Evolutionary conservation across 92 coral and sea anemone species (phyloP).

Genomic region (Hydrozoanthus gracilis): DNA sequence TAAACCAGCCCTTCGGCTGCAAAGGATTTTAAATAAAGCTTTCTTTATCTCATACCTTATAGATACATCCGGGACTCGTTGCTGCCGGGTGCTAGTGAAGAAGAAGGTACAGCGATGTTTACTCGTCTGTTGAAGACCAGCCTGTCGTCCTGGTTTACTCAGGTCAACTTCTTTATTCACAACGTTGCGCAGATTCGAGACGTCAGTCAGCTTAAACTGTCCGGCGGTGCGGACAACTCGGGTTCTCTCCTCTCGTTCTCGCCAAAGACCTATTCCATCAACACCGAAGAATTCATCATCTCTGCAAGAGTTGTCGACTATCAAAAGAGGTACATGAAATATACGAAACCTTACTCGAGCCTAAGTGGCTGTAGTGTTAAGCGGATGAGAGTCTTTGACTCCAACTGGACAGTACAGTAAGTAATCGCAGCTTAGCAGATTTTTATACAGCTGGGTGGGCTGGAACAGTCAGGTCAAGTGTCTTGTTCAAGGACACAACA

Average conservation of each 20-base stretch:
- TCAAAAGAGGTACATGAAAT: constrained; percentile 72
- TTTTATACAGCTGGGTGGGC: background rate
- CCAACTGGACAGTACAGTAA: background rate
- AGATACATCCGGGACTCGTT: constrained; percentile 93
- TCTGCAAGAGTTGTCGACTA: constrained; percentile 98
- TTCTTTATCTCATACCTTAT: background rate
- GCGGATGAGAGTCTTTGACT: background rate
- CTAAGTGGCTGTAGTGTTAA: too few species aligned
- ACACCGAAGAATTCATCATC: constrained; percentile 78
- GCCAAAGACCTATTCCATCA: constrained; percentile 71
- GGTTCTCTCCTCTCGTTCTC: constrained; percentile 90
- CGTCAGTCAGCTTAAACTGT: constrained; percentile 73
- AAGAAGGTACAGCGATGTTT: constrained; percentile 92
- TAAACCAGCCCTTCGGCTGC: too few species aligned
- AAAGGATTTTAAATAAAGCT: background rate
- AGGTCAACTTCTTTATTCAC: constrained; percentile 98
- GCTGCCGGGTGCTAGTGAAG: constrained; percentile 88
- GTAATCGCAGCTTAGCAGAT: background rate
- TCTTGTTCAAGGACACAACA: too few species aligned
- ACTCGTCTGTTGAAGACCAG: constrained; percentile 94
- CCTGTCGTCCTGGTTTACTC: constrained; percentile 95
- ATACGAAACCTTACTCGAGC: too few species aligned
- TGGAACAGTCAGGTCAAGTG: too few species aligned
- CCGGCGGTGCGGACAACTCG: constrained; percentile 55
- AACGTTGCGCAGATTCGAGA: constrained; percentile 98